These are phyloP conservation scores for Kryptolebias marmoratus DNA, from an alignment of 2,113 vertebrate species.

Conservation along the genomic window DNA sequence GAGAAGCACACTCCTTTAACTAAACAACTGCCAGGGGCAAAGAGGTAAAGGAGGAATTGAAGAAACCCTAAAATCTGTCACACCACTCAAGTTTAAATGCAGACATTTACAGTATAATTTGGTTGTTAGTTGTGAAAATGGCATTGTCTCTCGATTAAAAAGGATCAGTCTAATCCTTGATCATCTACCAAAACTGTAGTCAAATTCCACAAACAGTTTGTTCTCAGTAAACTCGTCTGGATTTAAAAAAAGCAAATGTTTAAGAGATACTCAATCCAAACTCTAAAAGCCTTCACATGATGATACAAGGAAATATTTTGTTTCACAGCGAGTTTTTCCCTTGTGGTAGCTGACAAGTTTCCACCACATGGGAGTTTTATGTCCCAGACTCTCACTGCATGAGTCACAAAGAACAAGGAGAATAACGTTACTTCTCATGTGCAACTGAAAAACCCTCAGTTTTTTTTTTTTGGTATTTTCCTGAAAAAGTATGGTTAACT, in stretches of 20 bases:
- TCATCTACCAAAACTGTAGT: constrained; percentile 25
- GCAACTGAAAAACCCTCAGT: too few species aligned
- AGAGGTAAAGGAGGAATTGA: not conserved
- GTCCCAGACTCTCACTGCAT: not conserved
- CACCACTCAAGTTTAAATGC: constrained; percentile 42
- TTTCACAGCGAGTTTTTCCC: not conserved
- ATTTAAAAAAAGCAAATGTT: constrained; percentile 14
- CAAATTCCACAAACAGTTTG: constrained; percentile 11
- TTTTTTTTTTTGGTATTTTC: too few species aligned
- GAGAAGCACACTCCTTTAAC: constrained; percentile 45
- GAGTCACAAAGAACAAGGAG: not conserved
- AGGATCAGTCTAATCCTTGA: constrained; percentile 12
- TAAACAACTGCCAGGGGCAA: constrained; percentile 36
- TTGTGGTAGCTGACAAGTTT: not conserved
- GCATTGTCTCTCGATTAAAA: constrained; percentile 17
- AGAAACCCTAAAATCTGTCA: constrained; percentile 29
- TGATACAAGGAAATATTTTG: not conserved
- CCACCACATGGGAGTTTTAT: not conserved
- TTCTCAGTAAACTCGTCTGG: constrained; percentile 4
- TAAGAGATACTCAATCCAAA: not conserved
- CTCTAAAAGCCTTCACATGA: not conserved
- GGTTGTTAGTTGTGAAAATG: constrained; percentile 21
- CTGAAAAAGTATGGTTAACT: too few species aligned
- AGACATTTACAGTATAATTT: constrained; percentile 26
- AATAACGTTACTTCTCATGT: not conserved